Evolutionary conservation across 2,888 invertebrate genomes (phyloP), one percentile per base, ranked within the genome.

Genomic region (Actias luna): DNA sequence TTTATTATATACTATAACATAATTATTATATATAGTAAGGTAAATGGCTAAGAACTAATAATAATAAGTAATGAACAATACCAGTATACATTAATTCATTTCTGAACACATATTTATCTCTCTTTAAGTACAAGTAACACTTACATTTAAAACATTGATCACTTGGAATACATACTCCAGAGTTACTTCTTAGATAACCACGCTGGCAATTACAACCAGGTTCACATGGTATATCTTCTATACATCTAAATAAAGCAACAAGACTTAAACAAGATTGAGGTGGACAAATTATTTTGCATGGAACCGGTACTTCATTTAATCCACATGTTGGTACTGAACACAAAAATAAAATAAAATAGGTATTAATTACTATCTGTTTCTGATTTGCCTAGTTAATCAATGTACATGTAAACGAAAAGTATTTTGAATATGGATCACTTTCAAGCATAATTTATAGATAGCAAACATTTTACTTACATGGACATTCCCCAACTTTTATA

Each of bases 131-230:
- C 14, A 7, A 46, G 58, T 59, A 25, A 42, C 55, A 69, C 76
- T 76, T 66, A 80, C 79, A 68, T 5, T 61, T 25, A 52, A 73
- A 65, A 60, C 83, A 85, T 59, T 76, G 39, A 3, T 75, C 71
- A 33, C 71, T 77, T 0, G 71, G 77, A 58, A 84, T 68, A 64
- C 83, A 84, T 22, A 67, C 60, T 22, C 73, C 77, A 14, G 52
- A 61, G 0, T 62, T 18, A 59, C 84, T 73, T 36, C 78, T 79
- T n/a, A 82, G 67, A 63, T 80, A 80, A 35, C 75, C 78, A 0
- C 70, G 46, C 1, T 75, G 68, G 64, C 85, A 87, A 16, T 83
- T 76, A 57, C 87, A 87, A 0, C 84, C 85, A 42, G 69, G 65
- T 60, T 75, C 70, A 63, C 83, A 83, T 1, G 71, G 59, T 3